These are phyloP conservation scores for Castor canadensis DNA, from an alignment of 2,113 vertebrate genomes.

Conservation along the genomic window DNA sequence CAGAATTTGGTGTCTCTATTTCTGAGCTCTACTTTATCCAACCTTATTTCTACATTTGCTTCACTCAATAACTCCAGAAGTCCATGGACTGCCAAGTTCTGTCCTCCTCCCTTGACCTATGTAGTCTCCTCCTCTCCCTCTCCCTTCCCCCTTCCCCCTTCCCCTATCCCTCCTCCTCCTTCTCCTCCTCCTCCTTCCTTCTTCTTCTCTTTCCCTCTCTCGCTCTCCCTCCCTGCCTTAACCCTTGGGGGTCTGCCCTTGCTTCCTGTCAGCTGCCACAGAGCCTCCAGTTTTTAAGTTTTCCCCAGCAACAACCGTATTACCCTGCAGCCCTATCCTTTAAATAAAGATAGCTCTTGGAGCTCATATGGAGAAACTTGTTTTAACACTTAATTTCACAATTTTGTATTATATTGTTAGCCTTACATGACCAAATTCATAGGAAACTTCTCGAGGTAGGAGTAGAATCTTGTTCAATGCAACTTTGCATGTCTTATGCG, in stretches of 20 bases:
- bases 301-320: not conserved
- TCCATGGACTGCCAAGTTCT: not conserved
- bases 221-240: not conserved
- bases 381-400: not conserved
- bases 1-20: not conserved
- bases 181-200: not conserved
- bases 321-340: not conserved
- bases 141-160: too few species aligned
- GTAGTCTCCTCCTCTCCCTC: not conserved
- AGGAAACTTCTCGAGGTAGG: not conserved
- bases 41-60: rapidly evolving
- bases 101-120: not conserved
- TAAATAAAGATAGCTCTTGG: not conserved
- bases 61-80: not conserved
- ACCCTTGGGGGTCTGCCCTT: too few species aligned
- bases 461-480: not conserved
- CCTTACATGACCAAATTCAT: not conserved
- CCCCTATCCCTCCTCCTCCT: not conserved
- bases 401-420: not conserved
- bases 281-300: not conserved
- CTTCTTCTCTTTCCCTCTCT: not conserved
- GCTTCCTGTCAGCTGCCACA: not conserved
- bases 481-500: not conserved
- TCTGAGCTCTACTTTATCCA: not conserved
- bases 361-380: not conserved